Percentiles rank a stretch among this genome's conserved stretches.
Evolutionary conservation across 1,140 invertebrate genomes (phyloP).

Genomic region (Drosophila kohkoa): DNA sequence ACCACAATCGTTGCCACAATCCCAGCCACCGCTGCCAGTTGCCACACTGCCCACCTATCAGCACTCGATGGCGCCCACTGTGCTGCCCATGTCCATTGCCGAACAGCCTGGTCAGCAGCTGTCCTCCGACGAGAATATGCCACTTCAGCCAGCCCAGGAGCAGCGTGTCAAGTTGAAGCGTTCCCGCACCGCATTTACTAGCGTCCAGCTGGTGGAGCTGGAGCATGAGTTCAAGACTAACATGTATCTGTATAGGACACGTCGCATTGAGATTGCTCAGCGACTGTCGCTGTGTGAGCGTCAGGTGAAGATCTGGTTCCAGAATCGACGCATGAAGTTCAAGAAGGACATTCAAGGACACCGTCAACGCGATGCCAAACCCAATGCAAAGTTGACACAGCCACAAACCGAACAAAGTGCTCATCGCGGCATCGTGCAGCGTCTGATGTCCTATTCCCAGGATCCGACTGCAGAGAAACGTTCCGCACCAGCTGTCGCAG

Average conservation of each 20-base stretch:
- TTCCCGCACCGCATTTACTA: conserved; percentile 92
- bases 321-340: conserved; percentile 82
- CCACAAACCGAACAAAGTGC: conserved; percentile 71
- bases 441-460: conserved; percentile 80
- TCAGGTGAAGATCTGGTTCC: conserved; percentile 96
- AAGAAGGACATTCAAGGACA: conserved; percentile 77
- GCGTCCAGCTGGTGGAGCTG: conserved; percentile 90
- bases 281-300: conserved; percentile 91
- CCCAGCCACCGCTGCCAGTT: conserved; percentile 2
- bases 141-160: conserved; percentile 55
- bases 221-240: conserved; percentile 86
- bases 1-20: conserved; percentile 22
- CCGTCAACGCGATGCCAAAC: conserved; percentile 49
- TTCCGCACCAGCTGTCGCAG: neutral
- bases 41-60: conserved; percentile 32
- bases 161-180: conserved; percentile 71
- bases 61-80: conserved; percentile 19
- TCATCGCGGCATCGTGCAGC: conserved; percentile 75
- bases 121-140: conserved; percentile 72
- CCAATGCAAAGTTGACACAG: conserved; percentile 56
- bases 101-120: conserved; percentile 53
- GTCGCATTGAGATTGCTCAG: conserved; percentile 93
- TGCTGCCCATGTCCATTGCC: conserved; percentile 32
- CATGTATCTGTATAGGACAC: conserved; percentile 92
- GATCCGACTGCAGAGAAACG: conserved; percentile 65